Percentiles rank a stretch among this genome's conserved stretches.
phyloP scores from a whole-genome alignment of 2,888 invertebrate genomes.

The Prostheceraeus crozeri region DNA sequence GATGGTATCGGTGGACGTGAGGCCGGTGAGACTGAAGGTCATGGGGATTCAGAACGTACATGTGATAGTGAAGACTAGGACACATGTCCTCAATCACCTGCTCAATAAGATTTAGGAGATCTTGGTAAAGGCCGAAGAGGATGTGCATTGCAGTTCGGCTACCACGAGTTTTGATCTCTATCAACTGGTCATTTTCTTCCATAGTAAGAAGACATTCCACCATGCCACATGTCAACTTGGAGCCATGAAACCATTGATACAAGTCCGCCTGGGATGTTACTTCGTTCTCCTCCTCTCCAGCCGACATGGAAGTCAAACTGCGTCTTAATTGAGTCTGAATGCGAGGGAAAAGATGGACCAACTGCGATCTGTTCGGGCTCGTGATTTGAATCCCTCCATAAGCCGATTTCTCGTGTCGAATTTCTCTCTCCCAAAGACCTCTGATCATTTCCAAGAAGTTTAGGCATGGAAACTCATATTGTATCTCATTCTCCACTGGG shows the following conservation, averaged over 20 bases:
- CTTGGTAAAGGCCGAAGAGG: constrained; percentile 65
- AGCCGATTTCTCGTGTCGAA: constrained; percentile 54
- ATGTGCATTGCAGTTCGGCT: constrained; percentile 57
- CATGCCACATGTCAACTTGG: constrained; percentile 63
- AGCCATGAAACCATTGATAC: constrained; percentile 68
- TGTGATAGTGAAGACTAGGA: constrained; percentile 65
- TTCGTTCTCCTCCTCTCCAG: constrained; percentile 41
- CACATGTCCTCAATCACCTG: constrained; percentile 64
- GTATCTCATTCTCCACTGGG: constrained; percentile 66
- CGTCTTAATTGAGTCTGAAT: constrained; percentile 64
- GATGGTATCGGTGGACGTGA: constrained; percentile 41
- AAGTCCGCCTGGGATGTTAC: constrained; percentile 63
- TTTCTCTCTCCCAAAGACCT: constrained; percentile 63
- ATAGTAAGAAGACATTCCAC: constrained; percentile 66
- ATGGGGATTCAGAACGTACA: constrained; percentile 64
- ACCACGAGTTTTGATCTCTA: constrained; percentile 66
- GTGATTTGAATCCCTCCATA: constrained; percentile 65
- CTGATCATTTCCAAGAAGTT: constrained; percentile 63
- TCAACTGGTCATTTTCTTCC: constrained; percentile 57
- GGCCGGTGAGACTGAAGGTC: constrained; percentile 59
- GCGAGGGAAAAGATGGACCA: constrained; percentile 66
- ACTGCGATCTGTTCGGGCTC: constrained; percentile 57
- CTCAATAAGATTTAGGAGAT: constrained; percentile 64
- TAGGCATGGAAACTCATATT: constrained; percentile 70
- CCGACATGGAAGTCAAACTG: constrained; percentile 49